These are phyloP conservation scores for Lophochroa leadbeateri DNA, from an alignment of 2,113 vertebrate genomes.

Conservation along the genomic window DNA sequence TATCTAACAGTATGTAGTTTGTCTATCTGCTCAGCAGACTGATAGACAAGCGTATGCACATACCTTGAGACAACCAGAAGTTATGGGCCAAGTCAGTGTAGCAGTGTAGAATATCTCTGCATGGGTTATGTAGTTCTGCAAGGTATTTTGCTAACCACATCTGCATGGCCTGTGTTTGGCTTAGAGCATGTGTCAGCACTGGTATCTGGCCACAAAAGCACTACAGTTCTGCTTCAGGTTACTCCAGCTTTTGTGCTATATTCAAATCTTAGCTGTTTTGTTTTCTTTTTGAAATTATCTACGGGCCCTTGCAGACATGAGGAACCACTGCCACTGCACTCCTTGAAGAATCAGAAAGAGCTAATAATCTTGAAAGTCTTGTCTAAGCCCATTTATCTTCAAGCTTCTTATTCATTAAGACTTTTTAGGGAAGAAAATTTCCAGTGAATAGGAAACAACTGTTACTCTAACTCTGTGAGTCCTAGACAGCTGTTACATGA, in stretches of 20 bases:
- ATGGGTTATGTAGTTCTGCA: background rate
- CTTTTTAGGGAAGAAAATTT: background rate
- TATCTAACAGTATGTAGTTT: background rate
- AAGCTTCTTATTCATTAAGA: background rate
- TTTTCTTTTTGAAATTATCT: background rate
- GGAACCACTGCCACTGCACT: background rate
- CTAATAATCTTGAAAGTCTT: background rate
- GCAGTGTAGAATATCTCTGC: background rate
- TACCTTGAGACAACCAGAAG: background rate
- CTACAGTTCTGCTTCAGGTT: background rate
- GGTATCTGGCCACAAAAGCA: background rate
- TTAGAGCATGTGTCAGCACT: background rate
- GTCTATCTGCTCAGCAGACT: background rate
- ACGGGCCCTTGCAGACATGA: background rate
- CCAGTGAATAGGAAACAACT: background rate
- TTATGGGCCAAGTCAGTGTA: fast-evolving
- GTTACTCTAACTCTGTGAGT: background rate
- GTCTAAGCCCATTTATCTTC: background rate
- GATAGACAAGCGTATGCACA: background rate
- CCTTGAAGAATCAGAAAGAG: background rate
- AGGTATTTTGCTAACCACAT: background rate
- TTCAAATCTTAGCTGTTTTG: background rate
- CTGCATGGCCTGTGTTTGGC: background rate
- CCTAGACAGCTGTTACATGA: background rate
- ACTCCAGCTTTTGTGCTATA: background rate